Conservation (phyloP, 2,888 invertebrate species). For the Lutraria lutraria region DNA sequence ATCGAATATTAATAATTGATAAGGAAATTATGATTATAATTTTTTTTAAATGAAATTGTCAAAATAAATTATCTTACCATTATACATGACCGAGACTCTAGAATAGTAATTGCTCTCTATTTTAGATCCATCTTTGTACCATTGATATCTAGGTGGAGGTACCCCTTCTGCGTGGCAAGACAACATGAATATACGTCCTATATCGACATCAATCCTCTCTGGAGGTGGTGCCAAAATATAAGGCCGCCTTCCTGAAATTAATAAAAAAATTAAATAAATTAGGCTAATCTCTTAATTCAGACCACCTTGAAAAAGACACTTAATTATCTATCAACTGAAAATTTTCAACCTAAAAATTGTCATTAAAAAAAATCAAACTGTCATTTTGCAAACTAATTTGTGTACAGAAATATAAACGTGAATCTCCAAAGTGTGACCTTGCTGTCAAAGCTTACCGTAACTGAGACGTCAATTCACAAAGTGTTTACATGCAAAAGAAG, state of each 20-base stretch:
- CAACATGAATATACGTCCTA: constrained; percentile 82
- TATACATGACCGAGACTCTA: constrained; percentile 79
- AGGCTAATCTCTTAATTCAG: too few species aligned
- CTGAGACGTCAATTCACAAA: background rate
- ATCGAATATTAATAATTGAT: too few species aligned
- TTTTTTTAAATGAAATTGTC: too few species aligned
- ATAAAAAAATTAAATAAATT: background rate
- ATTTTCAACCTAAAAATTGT: too few species aligned
- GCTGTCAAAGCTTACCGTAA: too few species aligned
- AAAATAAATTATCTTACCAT: constrained; percentile 78
- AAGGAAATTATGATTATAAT: too few species aligned
- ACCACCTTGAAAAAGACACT: too few species aligned
- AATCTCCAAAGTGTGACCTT: too few species aligned
- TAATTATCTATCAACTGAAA: too few species aligned
- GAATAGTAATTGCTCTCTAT: constrained; percentile 69
- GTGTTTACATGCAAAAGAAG: background rate
- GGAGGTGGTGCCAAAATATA: constrained; percentile 83
- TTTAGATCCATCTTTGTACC: constrained; percentile 83
- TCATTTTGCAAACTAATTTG: too few species aligned
- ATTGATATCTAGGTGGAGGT: constrained; percentile 81
- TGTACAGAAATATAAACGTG: too few species aligned
- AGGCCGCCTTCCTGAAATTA: constrained; percentile 79
- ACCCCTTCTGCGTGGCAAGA: constrained; percentile 83
- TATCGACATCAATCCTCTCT: constrained; percentile 78
- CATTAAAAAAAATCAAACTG: too few species aligned